Base-by-base conservation (phyloP, 35 echinoderm and acorn worm genomes). In the Nesometra sesokonis region DNA sequence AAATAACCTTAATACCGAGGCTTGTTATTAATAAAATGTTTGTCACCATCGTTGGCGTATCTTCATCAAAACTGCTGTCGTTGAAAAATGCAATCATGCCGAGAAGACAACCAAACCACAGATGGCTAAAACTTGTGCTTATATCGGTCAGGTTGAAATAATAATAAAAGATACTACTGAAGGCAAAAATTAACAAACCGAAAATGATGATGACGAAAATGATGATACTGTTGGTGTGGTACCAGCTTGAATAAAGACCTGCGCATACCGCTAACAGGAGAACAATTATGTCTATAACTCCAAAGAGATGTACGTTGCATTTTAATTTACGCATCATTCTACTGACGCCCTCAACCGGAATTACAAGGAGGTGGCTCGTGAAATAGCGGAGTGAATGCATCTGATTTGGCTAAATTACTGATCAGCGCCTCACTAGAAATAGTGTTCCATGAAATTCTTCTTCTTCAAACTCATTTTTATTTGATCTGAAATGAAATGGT, bases 61-160 rank as follows among this genome's bases (percentile, higher is more conserved):
- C 87, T 19, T 80, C 84, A n/a, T 76, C 37, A 32, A 31, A 77
- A 0, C 46, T 37, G 77, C 83, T 29, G 21, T 78, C 31, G 46
- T 92, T 76, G 29, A 86, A 88, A 78, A 94, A 99, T 5, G 92
- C 86, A 57, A 94, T 99, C 19, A 99, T 77, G 4, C 96, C 96
- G 23, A 99, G 89, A 30, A 99, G 79, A 78, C 96, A 99, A 5
- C 96, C 96, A 35, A 86, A 91, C 96, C 96, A 99, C 3, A 99
- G 90, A 57, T 99, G 90, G 11, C 88, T 92, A 78, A 99, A 88
- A 81, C 93, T 88, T 32, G 47, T 33, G 39, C 89, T 92, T 35
- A 92, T 82, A 57, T 94, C 89, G 19, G 85, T 57, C 0, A 94
- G 33, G 35, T 84, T 84, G 36, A 94, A 99, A 86, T 99, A 99